These are phyloP conservation scores for Drosophila affinis DNA, from an alignment of 2,888 invertebrate species.

Conservation along the genomic window DNA sequence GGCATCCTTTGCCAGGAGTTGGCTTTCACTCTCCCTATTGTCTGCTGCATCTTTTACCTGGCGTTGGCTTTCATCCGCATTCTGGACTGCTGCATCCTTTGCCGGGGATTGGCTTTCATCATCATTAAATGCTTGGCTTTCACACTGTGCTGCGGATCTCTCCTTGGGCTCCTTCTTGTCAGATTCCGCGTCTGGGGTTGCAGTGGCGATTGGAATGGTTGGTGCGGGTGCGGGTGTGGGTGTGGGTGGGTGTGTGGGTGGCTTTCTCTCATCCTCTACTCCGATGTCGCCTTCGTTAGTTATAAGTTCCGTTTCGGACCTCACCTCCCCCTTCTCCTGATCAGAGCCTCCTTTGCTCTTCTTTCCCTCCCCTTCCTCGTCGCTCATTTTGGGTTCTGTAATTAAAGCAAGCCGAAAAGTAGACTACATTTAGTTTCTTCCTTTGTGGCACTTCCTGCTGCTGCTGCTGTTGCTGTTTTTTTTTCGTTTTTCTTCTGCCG, in stretches of 20 bases:
- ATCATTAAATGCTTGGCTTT: background rate
- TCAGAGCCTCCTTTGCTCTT: background rate
- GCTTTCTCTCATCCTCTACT: background rate
- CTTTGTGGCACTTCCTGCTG: conserved; percentile 14
- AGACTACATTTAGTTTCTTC: conserved; percentile 60
- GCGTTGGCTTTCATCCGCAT: conserved; percentile 17
- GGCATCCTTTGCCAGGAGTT: background rate
- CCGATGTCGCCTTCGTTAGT: background rate
- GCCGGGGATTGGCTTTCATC: background rate
- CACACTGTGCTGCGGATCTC: conserved; percentile 4
- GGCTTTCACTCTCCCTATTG: conserved; percentile 12
- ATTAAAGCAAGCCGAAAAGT: conserved; percentile 64
- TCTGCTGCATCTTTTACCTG: background rate
- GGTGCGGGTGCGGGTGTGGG: no score
- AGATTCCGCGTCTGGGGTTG: conserved; percentile 4
- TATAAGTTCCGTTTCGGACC: background rate
- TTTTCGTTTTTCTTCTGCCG: background rate
- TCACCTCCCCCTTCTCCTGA: conserved; percentile 14
- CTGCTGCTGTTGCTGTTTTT: background rate
- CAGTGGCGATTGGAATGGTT: background rate
- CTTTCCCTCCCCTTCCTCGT: conserved; percentile 32
- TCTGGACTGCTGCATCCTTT: conserved; percentile 28
- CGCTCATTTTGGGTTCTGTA: conserved; percentile 58
- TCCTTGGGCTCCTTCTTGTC: background rate
- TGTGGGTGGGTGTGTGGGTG: background rate